A percentile compares a stretch with the other conserved stretches of the same genome.
phyloP scores from a whole-genome alignment of 2,113 vertebrate genomes.

The Falcunculus frontatus region DNA sequence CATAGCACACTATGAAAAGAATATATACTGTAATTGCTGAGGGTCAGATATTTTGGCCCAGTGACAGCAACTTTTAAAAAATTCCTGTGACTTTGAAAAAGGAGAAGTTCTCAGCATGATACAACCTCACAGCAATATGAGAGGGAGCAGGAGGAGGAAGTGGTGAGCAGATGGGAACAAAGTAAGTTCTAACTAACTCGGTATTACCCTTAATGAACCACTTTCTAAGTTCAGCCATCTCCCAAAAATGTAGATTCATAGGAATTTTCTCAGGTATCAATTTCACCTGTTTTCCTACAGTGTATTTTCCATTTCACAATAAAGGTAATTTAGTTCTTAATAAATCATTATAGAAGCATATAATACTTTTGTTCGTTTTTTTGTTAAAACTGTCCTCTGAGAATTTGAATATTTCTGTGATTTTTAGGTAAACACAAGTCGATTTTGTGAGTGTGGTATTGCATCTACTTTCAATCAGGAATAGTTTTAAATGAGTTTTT shows the following conservation, averaged over 20 bases:
- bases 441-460: not conserved
- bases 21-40: not conserved
- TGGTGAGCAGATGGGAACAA: not conserved
- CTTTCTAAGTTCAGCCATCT: not conserved
- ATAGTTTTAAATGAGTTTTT: not conserved
- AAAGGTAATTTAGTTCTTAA: not conserved
- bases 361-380: not conserved
- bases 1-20: not conserved
- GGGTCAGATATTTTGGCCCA: not conserved
- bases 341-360: not conserved
- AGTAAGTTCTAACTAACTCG: not conserved
- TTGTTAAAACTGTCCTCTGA: not conserved
- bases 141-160: not conserved
- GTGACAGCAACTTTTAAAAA: not conserved
- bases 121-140: not conserved
- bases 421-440: not conserved
- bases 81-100: constrained; percentile 10
- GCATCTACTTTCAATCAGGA: not conserved
- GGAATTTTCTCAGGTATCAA: not conserved
- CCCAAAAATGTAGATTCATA: not conserved
- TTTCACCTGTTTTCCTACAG: not conserved
- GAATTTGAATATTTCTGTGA: not conserved
- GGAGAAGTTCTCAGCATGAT: not conserved
- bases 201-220: not conserved
- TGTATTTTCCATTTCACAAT: not conserved